phyloP scores from a whole-genome alignment of 2,888 invertebrate genomes.

The Lasioglossum calceatum region DNA sequence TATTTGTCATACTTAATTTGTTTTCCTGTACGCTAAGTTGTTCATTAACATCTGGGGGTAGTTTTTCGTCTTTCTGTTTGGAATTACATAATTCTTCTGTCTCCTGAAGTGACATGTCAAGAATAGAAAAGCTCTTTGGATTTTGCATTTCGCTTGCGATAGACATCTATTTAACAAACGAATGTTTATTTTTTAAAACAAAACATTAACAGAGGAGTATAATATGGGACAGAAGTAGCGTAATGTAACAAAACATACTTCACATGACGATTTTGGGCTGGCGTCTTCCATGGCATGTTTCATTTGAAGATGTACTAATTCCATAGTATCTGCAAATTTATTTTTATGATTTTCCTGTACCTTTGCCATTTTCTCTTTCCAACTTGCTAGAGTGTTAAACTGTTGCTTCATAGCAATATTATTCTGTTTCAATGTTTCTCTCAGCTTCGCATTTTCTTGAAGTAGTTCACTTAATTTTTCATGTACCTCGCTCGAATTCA shows the following conservation, averaged over 20 bases:
- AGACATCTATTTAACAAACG: slow-evolving; percentile 27
- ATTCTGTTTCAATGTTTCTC: slow-evolving; percentile 88
- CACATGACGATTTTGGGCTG: slow-evolving; percentile 22
- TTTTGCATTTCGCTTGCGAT: background rate
- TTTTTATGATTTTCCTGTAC: slow-evolving; percentile 88
- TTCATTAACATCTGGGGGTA: slow-evolving; percentile 46
- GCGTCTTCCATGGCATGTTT: slow-evolving; percentile 38
- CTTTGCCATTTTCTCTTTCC: slow-evolving; percentile 88
- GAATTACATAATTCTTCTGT: slow-evolving; percentile 48
- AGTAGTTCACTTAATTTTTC: slow-evolving; percentile 86
- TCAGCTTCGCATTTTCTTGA: slow-evolving; percentile 86
- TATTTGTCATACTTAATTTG: slow-evolving; percentile 27
- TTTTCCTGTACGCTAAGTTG: slow-evolving; percentile 23
- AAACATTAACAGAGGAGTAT: background rate
- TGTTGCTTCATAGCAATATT: slow-evolving; percentile 89
- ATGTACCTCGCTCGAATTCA: slow-evolving; percentile 85
- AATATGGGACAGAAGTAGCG: background rate
- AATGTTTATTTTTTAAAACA: background rate
- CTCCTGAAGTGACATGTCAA: slow-evolving; percentile 35
- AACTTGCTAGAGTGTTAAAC: slow-evolving; percentile 87
- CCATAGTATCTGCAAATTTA: slow-evolving; percentile 89
- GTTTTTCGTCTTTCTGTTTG: slow-evolving; percentile 29
- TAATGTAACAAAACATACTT: slow-evolving; percentile 41
- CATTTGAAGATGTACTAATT: slow-evolving; percentile 83
- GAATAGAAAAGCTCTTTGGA: background rate